A percentile compares a stretch with the other conserved stretches of the same genome.
Conservation (phyloP, 2,888 invertebrate species). For the Chouioia cunea region DNA sequence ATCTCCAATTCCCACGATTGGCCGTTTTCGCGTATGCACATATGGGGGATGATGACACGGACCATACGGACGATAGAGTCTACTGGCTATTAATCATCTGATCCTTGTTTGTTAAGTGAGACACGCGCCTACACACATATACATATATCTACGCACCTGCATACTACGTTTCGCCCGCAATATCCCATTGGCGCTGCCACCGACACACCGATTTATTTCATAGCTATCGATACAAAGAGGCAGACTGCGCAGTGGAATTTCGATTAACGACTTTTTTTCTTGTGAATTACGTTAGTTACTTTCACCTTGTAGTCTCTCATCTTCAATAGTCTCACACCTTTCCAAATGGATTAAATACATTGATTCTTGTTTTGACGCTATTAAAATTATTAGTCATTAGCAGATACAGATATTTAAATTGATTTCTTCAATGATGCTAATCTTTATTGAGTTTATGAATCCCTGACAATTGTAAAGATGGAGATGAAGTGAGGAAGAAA, state of each 20-base stretch:
- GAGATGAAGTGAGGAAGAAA: no score
- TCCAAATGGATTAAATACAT: background rate
- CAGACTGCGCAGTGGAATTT: constrained; percentile 48
- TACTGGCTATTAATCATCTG: constrained; percentile 62
- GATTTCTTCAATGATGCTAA: no score
- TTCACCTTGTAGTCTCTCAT: constrained; percentile 11
- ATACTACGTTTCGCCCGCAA: constrained; percentile 9
- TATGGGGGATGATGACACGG: constrained; percentile 41
- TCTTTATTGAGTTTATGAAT: no score
- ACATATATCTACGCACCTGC: constrained; percentile 32
- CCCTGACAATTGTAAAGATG: no score
- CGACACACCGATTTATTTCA: no score
- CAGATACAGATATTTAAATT: no score
- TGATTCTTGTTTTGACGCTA: background rate
- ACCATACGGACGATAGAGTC: constrained; percentile 16
- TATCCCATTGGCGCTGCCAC: constrained; percentile 35
- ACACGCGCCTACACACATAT: constrained; percentile 54
- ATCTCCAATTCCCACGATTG: constrained; percentile 21
- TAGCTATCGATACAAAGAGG: background rate
- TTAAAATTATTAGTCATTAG: no score
- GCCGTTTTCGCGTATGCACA: constrained; percentile 45
- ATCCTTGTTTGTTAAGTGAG: constrained; percentile 66
- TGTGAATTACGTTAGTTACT: constrained; percentile 42
- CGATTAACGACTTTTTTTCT: constrained; percentile 49
- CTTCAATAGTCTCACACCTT: background rate